These are phyloP conservation scores for Plemyria rubiginata DNA, from an alignment of 2,888 invertebrate species.

Conservation along the genomic window DNA sequence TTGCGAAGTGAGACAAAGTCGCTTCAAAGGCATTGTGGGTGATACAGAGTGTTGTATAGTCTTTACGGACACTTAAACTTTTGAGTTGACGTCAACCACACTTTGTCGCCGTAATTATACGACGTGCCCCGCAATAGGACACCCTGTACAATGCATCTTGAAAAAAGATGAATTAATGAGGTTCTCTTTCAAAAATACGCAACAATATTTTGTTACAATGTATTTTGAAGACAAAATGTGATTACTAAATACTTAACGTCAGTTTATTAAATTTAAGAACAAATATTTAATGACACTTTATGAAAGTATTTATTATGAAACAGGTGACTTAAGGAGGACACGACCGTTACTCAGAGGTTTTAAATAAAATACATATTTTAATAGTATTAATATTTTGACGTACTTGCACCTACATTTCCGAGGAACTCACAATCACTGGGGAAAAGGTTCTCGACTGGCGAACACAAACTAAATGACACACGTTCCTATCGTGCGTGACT, in stretches of 20 bases:
- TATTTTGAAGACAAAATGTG: slow-evolving; percentile 16
- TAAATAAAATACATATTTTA: not conserved
- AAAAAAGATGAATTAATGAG: slow-evolving; percentile 64
- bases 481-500: no score
- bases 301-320: slow-evolving; percentile 10
- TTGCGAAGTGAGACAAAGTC: slow-evolving; percentile 82
- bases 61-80: slow-evolving; percentile 77
- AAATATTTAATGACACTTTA: slow-evolving; percentile 10
- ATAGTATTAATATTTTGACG: no score
- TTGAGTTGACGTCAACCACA: slow-evolving; percentile 73
- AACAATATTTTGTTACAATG: slow-evolving; percentile 18
- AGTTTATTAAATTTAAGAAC: not conserved
- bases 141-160: slow-evolving; percentile 67
- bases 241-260: slow-evolving; percentile 11
- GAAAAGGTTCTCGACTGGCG: no score
- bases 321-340: slow-evolving; percentile 14
- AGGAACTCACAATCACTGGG: no score
- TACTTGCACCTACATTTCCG: no score
- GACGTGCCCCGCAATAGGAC: slow-evolving; percentile 68
- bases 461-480: no score
- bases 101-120: slow-evolving; percentile 77
- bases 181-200: slow-evolving; percentile 37
- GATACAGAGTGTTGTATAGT: slow-evolving; percentile 64
- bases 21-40: slow-evolving; percentile 77
- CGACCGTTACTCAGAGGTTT: slow-evolving; percentile 10